Evolutionary conservation across 2,113 vertebrate genomes (phyloP).

Genomic region (Salvator merianae): DNA sequence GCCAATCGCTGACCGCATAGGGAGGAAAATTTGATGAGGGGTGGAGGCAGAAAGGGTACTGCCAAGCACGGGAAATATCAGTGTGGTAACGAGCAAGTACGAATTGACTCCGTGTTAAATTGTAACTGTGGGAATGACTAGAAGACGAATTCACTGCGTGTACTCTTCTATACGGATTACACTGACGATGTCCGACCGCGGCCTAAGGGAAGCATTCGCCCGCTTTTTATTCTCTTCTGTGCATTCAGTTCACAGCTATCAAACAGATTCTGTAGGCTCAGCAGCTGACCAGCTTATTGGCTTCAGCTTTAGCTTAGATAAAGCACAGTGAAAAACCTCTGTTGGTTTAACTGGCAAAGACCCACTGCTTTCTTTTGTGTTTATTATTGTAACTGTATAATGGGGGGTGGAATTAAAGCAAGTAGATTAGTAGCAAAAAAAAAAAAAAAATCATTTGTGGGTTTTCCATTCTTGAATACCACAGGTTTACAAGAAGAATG

Average conservation of each 20-base stretch:
- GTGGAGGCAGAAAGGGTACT: too few species aligned
- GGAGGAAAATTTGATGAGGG: too few species aligned
- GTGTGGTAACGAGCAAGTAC: too few species aligned
- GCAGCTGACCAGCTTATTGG: neutral
- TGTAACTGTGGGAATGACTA: too few species aligned
- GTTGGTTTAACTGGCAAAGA: slow-evolving; percentile 16
- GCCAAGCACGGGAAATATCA: too few species aligned
- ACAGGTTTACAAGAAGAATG: slow-evolving; percentile 33
- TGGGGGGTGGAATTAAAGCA: slow-evolving; percentile 38
- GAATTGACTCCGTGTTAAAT: too few species aligned
- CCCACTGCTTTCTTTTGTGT: slow-evolving; percentile 34
- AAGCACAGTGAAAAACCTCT: slow-evolving; percentile 28
- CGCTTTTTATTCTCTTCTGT: neutral
- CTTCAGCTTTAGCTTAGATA: slow-evolving; percentile 28
- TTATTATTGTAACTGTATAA: slow-evolving; percentile 16
- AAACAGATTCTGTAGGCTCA: neutral
- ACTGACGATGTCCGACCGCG: too few species aligned
- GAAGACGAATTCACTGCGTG: too few species aligned
- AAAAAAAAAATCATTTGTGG: slow-evolving; percentile 7
- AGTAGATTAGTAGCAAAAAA: neutral
- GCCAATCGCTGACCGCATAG: too few species aligned
- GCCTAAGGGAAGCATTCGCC: slow-evolving; percentile 2
- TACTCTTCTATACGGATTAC: too few species aligned
- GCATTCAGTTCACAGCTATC: neutral
- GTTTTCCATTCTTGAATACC: slow-evolving; percentile 38